Conservation (phyloP, 2,113 vertebrate genomes). For the Herpetotheres cachinnans region DNA sequence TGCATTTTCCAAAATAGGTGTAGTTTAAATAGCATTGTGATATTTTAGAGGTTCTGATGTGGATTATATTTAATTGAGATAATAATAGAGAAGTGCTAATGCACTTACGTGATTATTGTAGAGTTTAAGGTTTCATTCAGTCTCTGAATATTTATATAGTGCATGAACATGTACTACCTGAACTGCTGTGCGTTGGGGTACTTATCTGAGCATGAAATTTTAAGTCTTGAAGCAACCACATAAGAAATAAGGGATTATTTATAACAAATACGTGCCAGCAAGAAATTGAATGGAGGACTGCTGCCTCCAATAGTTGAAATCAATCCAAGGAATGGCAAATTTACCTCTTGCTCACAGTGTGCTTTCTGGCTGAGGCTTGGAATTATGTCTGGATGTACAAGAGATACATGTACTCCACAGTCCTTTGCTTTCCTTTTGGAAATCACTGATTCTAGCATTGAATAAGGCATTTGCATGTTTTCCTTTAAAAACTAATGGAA, state of each 20-base stretch:
- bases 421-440: neutral
- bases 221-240: neutral
- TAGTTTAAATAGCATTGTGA: neutral
- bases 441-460: neutral
- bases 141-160: neutral
- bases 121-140: neutral
- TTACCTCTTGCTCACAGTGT: neutral
- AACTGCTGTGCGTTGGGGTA: neutral
- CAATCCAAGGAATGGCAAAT: neutral
- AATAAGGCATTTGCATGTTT: neutral
- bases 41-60: slow-evolving; percentile 17
- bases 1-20: neutral
- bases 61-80: neutral
- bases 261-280: neutral
- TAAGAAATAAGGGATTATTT: neutral
- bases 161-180: neutral
- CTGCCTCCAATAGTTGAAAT: neutral
- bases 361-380: neutral
- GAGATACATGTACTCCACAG: neutral
- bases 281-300: neutral
- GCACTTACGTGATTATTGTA: neutral
- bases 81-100: neutral
- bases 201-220: neutral
- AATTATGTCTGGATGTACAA: neutral
- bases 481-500: neutral